Conservation (phyloP, 2,113 vertebrate species). For the Megaleporinus macrocephalus region DNA sequence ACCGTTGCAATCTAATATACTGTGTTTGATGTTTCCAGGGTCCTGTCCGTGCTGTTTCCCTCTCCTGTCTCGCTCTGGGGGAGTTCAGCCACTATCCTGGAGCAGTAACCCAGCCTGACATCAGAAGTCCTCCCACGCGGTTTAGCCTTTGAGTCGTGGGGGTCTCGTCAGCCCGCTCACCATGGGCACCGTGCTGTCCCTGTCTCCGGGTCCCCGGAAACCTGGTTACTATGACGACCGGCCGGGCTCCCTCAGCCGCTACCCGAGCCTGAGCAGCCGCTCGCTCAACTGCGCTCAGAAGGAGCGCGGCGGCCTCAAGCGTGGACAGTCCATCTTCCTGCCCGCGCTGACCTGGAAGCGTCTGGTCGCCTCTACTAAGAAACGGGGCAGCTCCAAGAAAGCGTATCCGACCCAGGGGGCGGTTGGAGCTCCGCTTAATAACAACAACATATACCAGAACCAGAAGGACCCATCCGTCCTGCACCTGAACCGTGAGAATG, state of each 20-base stretch:
- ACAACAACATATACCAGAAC: conserved; percentile 78
- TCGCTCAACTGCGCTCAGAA: conserved; percentile 76
- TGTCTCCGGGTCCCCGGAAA: conserved; percentile 79
- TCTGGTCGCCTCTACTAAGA: conserved; percentile 83
- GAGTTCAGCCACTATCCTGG: conserved; percentile 16
- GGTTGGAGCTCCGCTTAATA: conserved; percentile 67
- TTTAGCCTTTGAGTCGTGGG: conserved; percentile 26
- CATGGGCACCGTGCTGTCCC: conserved; percentile 83
- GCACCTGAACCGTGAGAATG: conserved; percentile 80
- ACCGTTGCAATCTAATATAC: too few species aligned
- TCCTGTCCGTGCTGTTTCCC: conserved; percentile 13
- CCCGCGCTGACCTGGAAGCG: conserved; percentile 84
- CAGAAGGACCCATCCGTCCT: conserved; percentile 73
- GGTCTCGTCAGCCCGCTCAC: conserved; percentile 46
- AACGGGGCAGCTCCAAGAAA: conserved; percentile 74
- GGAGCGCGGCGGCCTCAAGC: conserved; percentile 71
- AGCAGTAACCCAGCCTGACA: conserved; percentile 15
- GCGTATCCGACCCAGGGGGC: conserved; percentile 39
- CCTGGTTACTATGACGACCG: conserved; percentile 77
- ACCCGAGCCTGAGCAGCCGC: conserved; percentile 78
- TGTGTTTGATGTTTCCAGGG: conserved; percentile 5
- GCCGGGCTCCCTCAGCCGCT: conserved; percentile 78
- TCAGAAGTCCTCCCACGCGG: background rate
- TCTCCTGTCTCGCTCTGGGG: background rate
- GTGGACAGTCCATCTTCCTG: conserved; percentile 81